These are phyloP conservation scores for Sterna hirundo DNA, from an alignment of 2,113 vertebrate species.

Conservation along the genomic window DNA sequence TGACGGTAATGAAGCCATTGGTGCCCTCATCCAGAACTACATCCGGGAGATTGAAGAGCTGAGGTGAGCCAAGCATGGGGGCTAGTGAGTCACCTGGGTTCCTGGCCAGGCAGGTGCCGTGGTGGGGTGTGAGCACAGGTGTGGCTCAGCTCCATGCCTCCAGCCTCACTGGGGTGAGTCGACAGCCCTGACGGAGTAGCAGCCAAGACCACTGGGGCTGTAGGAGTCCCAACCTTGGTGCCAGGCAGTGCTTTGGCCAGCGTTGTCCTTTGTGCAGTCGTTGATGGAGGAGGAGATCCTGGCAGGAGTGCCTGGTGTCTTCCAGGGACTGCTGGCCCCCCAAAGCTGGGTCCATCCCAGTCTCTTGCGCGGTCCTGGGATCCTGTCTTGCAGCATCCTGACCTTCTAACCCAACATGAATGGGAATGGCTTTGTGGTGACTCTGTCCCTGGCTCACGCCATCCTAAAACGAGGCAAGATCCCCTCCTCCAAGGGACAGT, in stretches of 20 bases:
- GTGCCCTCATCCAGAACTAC: conserved; percentile 92
- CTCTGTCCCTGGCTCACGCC: neutral
- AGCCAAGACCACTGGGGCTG: neutral
- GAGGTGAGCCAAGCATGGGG: conserved; percentile 65
- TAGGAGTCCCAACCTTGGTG: neutral
- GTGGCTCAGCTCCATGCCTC: neutral
- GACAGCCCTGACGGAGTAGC: neutral
- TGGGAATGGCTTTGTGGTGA: neutral
- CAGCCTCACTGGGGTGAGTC: rapidly evolving
- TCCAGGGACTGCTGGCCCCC: neutral
- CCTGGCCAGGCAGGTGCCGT: rapidly evolving
- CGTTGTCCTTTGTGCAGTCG: neutral
- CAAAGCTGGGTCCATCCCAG: neutral
- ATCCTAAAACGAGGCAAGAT: neutral
- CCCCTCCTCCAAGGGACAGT: rapidly evolving
- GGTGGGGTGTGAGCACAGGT: neutral
- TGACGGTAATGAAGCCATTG: conserved; percentile 90
- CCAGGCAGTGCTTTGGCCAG: neutral
- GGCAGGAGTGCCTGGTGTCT: neutral
- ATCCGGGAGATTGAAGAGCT: conserved; percentile 95
- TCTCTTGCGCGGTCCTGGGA: rapidly evolving
- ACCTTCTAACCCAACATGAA: neutral
- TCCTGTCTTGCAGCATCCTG: neutral
- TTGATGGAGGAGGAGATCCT: neutral
- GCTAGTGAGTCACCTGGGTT: neutral